A percentile compares a stretch with the other conserved stretches of the same genome.
phyloP scores from a whole-genome alignment of 2,888 invertebrate genomes.

The Steinernema hermaphroditum region DNA sequence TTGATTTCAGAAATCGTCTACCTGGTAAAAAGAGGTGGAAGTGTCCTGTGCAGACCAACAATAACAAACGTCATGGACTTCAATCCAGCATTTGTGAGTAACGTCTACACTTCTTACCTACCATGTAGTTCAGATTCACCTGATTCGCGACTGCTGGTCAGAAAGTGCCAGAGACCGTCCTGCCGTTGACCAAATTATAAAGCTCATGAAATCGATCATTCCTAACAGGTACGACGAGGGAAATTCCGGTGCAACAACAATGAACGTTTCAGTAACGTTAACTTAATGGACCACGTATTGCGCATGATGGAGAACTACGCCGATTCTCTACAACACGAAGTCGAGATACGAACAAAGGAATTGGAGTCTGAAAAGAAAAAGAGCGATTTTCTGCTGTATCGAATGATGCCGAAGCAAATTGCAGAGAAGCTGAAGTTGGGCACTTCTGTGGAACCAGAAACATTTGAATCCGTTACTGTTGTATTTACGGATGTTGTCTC shows the following conservation, averaged over 20 bases:
- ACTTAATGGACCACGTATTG: conserved; percentile 26
- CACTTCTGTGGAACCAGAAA: conserved; percentile 55
- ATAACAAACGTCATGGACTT: conserved; percentile 38
- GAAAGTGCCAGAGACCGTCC: conserved; percentile 7
- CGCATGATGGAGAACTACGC: conserved; percentile 40
- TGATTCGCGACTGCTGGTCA: conserved; percentile 18
- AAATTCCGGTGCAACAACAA: too few relatives aligned
- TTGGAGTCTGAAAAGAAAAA: conserved; percentile 61
- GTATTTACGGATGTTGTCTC: conserved; percentile 61
- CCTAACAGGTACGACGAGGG: not conserved
- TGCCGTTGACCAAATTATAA: not conserved
- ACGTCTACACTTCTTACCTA: too few relatives aligned
- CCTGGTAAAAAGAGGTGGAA: conserved; percentile 57
- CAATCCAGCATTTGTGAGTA: conserved; percentile 37
- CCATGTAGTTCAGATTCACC: conserved; percentile 33
- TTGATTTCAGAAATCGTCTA: conserved; percentile 60
- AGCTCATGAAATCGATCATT: conserved; percentile 8
- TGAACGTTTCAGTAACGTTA: conserved; percentile 31
- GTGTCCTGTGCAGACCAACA: conserved; percentile 49
- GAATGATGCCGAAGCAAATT: conserved; percentile 58
- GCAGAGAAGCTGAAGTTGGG: conserved; percentile 59
- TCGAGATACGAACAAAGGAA: conserved; percentile 56
- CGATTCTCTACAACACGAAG: conserved; percentile 55
- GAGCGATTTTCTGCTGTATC: conserved; percentile 55
- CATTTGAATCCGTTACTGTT: conserved; percentile 55